Conservation (phyloP, 2,113 vertebrate genomes). For the Melanotaenia duboulayi region DNA sequence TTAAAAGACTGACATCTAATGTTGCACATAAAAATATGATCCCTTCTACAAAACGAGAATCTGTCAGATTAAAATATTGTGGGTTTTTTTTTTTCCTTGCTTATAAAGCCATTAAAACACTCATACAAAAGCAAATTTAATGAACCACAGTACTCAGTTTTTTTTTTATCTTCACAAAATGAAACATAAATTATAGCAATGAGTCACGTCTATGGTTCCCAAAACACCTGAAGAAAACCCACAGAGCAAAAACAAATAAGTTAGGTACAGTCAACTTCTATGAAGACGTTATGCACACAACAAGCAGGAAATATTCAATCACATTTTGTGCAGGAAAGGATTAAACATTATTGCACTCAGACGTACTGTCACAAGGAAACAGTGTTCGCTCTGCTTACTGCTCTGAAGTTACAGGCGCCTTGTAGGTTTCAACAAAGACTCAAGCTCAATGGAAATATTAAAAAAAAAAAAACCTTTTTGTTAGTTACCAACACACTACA, state of each 20-base stretch:
- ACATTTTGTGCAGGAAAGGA: constrained; percentile 41
- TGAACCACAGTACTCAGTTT: constrained; percentile 1
- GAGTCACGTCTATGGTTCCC: constrained; percentile 3
- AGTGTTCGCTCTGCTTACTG: not conserved
- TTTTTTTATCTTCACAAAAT: not conserved
- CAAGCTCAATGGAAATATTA: not conserved
- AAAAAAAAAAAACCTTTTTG: not conserved
- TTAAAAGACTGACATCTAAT: not conserved
- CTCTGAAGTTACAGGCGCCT: not conserved
- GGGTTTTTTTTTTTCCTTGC: not conserved
- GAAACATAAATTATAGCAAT: not conserved
- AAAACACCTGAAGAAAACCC: not conserved
- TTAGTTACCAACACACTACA: not conserved
- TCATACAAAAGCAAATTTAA: constrained; percentile 16
- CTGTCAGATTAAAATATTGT: not conserved
- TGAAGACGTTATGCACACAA: constrained; percentile 38
- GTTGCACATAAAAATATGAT: not conserved
- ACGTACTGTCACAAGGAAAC: constrained; percentile 34
- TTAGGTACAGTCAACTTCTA: constrained; percentile 15
- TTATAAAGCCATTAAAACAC: constrained; percentile 7
- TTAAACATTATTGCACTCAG: constrained; percentile 64
- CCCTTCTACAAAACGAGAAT: constrained; percentile 7
- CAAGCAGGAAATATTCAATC: constrained; percentile 39
- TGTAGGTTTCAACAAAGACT: not conserved
- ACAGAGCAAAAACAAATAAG: constrained; percentile 32